phyloP scores from a whole-genome alignment of 2,113 vertebrate genomes.

The Mustela nigripes region DNA sequence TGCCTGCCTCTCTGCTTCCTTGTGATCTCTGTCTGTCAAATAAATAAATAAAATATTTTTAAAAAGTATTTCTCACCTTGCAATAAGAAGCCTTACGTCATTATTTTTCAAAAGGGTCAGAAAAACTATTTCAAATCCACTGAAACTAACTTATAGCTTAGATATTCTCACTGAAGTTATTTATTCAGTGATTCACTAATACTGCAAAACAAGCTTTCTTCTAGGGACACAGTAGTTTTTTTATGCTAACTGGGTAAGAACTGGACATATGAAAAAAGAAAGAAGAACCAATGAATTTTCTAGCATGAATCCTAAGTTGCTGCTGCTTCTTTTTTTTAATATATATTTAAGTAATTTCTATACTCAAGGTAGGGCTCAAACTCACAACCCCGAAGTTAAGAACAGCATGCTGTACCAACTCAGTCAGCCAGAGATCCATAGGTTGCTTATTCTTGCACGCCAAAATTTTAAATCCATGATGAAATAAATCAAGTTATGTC shows the following conservation, averaged over 20 bases:
- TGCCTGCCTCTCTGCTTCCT: too few relatives aligned
- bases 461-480: background rate
- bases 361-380: background rate
- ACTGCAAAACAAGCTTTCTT: conserved; percentile 86
- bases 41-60: too few relatives aligned
- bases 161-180: conserved; percentile 83
- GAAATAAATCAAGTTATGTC: background rate
- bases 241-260: conserved; percentile 84
- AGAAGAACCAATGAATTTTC: conserved; percentile 72
- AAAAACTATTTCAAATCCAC: conserved; percentile 82
- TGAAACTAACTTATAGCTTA: conserved; percentile 87
- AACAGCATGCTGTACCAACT: background rate
- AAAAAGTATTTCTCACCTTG: conserved; percentile 87
- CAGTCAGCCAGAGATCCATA: background rate
- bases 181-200: conserved; percentile 87
- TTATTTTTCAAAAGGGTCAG: conserved; percentile 81
- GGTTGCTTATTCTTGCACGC: background rate
- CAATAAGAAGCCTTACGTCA: conserved; percentile 88
- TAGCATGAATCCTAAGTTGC: conserved; percentile 82
- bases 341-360: background rate
- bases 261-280: conserved; percentile 20
- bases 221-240: conserved; percentile 85
- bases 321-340: background rate
- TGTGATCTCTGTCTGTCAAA: too few relatives aligned
- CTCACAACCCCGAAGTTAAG: background rate